Conservation (phyloP, 2,888 invertebrate genomes). For the Synergus japonicus region DNA sequence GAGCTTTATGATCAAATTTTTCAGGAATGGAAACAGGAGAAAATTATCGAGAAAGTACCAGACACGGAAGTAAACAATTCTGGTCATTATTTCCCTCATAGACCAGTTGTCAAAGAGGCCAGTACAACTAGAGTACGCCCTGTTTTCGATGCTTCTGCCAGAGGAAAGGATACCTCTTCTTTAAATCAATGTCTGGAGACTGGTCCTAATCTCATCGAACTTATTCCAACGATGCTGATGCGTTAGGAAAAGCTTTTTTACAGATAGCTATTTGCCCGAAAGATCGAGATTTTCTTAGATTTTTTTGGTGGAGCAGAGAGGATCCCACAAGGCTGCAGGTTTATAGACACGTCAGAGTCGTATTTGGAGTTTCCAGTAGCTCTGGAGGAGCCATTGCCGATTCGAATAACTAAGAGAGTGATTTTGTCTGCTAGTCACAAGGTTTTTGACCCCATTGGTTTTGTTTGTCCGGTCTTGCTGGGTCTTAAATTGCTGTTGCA, state of each 20-base stretch:
- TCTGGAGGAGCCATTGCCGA: background rate
- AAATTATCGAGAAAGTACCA: conserved; percentile 61
- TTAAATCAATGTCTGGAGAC: conserved; percentile 59
- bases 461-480: conserved; percentile 42
- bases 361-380: conserved; percentile 58
- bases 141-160: conserved; percentile 63
- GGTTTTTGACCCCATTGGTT: conserved; percentile 56
- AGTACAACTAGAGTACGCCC: conserved; percentile 56
- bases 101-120: conserved; percentile 49
- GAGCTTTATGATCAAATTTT: conserved; percentile 61
- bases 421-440: conserved; percentile 55
- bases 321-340: conserved; percentile 27
- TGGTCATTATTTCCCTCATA: conserved; percentile 57
- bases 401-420: conserved; percentile 49
- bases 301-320: conserved; percentile 56
- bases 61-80: conserved; percentile 44
- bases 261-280: conserved; percentile 50
- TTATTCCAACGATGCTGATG: conserved; percentile 53
- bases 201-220: conserved; percentile 57
- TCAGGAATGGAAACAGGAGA: conserved; percentile 58
- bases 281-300: conserved; percentile 56
- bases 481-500: conserved; percentile 51
- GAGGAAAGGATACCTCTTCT: conserved; percentile 55
- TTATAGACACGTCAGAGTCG: conserved; percentile 55
- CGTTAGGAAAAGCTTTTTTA: conserved; percentile 54